Conservation (phyloP, 2,113 vertebrate genomes). For the Reinhardtius hippoglossoides region DNA sequence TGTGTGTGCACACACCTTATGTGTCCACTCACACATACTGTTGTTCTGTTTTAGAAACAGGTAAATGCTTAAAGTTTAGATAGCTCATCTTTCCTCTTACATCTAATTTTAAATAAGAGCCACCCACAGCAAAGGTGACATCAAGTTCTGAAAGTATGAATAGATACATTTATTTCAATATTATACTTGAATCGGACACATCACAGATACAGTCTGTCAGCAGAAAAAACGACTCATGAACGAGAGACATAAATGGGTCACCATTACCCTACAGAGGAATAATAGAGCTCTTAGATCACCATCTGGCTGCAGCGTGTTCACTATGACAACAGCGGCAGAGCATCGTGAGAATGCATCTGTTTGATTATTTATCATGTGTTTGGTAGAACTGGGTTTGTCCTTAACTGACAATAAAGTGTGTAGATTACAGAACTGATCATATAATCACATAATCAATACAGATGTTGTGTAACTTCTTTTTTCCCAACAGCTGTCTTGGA, state of each 20-base stretch:
- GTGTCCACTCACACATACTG: conserved; percentile 4
- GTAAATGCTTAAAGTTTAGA: not conserved
- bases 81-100: not conserved
- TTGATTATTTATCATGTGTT: too few relatives aligned
- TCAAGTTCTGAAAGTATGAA: not conserved
- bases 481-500: conserved; percentile 87
- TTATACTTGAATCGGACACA: not conserved
- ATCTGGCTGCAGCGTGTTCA: conserved; percentile 16
- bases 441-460: not conserved
- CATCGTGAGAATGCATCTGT: not conserved
- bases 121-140: not conserved
- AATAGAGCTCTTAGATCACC: conserved; percentile 37
- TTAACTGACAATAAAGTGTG: not conserved
- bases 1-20: conserved; percentile 8
- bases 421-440: not conserved
- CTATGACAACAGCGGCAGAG: conserved; percentile 2
- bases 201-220: not conserved
- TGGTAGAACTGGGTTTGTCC: not conserved
- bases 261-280: conserved; percentile 34
- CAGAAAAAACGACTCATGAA: conserved; percentile 13
- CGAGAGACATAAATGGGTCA: conserved; percentile 51
- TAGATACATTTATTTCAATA: not conserved
- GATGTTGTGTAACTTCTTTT: not conserved
- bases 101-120: not conserved
- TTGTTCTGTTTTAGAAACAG: not conserved